Evolutionary conservation across 2,113 vertebrate species (phyloP).

Genomic region (Geococcyx californianus): DNA sequence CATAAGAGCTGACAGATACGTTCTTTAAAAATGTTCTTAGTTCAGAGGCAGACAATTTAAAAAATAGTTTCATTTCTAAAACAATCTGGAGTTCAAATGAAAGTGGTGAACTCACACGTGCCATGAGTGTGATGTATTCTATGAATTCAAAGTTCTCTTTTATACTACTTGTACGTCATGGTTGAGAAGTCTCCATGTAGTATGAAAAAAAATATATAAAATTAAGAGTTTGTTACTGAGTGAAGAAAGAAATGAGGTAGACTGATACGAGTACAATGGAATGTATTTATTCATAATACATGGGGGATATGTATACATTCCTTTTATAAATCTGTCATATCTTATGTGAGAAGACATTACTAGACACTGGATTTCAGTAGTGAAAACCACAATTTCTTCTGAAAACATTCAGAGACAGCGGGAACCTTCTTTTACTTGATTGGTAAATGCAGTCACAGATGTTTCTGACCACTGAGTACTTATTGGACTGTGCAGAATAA

Average conservation of each 20-base stretch:
- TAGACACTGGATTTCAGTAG: background rate
- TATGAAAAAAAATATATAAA: background rate
- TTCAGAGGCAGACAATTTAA: slow-evolving; percentile 35
- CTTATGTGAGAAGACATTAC: background rate
- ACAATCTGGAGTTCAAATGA: slow-evolving; percentile 22
- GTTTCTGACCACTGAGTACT: background rate
- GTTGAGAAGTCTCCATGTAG: background rate
- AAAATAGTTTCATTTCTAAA: background rate
- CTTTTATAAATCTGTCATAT: background rate
- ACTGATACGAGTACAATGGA: background rate
- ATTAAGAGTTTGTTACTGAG: background rate
- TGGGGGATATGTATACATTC: background rate
- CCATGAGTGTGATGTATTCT: background rate
- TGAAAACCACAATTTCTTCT: background rate
- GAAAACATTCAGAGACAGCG: background rate
- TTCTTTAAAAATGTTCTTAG: slow-evolving; percentile 10
- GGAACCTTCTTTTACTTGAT: background rate
- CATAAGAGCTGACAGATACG: background rate
- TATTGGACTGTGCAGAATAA: background rate
- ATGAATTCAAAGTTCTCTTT: slow-evolving; percentile 30
- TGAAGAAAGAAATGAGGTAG: background rate
- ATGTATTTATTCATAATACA: background rate
- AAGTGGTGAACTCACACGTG: background rate
- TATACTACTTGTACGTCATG: background rate
- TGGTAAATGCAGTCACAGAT: background rate